Base-by-base conservation (phyloP, 2,113 vertebrate species). In the Andinoacara biseriatus region DNA sequence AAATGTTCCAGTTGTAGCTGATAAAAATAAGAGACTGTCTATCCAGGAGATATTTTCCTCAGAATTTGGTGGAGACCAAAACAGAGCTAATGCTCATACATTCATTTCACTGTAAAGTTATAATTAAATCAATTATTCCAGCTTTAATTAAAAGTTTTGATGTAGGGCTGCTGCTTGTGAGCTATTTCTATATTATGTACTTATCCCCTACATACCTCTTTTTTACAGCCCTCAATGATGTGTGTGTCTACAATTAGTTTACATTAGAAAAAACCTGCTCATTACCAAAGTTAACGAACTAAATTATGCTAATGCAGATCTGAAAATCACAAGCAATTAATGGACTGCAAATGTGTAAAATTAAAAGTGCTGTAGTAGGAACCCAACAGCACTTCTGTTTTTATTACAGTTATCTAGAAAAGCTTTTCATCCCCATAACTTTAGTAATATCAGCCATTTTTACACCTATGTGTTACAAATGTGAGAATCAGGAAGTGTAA, bases 361-460 rank as follows among this genome's bases (percentile, higher is more conserved):
- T n/a, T 72, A 31, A 31, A 72, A 29, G 26, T 72, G 67, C 67
- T 54, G 46, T 4, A 29, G 65, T 0, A 5, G 26, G 40, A 29
- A 29, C 43, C 31, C 43, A 15, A 46, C 13, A 46, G 4, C 43
- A 14, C 43, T 43, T 43, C 10, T 43, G 3, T 43, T 43, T 43
- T 43, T 13, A 13, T 43, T 43, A 11, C 10, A 13, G 13, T 43
- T 43, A 1, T 0, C 0, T 49, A 20, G 38, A 26, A 26, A 69
- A 69, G 26, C 24, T 0, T 49, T 18, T 69, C 40, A 29, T 29
- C 65, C 43, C 24, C 2, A 46, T 15, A 46, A 46, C 4, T 46
- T 46, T 15, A 46, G 43, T 15, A 46, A 46, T 46, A 46, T 46
- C 14, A 46, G 40, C 40, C 11, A 4, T 46, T 46, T 46, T 52